A percentile compares a stretch with the other conserved stretches of the same genome.
These are phyloP conservation scores for Melanotaenia pygmaea DNA, from an alignment of 2,797 vertebrate species.

Conservation along the genomic window DNA sequence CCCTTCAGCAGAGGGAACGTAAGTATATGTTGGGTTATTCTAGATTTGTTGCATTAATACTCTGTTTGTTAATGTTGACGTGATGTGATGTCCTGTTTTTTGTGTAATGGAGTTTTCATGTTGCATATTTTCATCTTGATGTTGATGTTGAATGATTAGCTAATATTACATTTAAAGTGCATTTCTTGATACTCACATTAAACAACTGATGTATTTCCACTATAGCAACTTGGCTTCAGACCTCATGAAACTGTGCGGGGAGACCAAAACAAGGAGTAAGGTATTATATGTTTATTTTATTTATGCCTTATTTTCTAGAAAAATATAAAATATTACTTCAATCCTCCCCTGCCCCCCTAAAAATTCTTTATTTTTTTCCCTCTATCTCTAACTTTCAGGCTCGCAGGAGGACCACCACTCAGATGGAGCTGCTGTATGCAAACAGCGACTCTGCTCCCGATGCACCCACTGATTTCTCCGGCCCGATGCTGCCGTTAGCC, in stretches of 20 bases:
- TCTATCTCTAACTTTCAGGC: conserved; percentile 78
- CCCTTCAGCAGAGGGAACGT: conserved; percentile 93
- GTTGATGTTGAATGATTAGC: neutral
- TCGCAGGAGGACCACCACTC: conserved; percentile 94
- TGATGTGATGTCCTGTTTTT: neutral
- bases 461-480: conserved; percentile 79
- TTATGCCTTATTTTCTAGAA: neutral
- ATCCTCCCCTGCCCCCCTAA: no score
- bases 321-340: no score
- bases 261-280: conserved; percentile 94
- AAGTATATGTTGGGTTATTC: conserved; percentile 48
- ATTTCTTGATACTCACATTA: neutral
- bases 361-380: rapidly evolving
- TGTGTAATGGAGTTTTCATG: conserved; percentile 13
- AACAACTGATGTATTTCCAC: conserved; percentile 41
- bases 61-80: neutral
- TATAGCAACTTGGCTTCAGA: conserved; percentile 90
- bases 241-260: conserved; percentile 94
- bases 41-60: neutral
- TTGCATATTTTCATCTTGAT: neutral
- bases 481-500: conserved; percentile 79
- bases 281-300: conserved; percentile 64
- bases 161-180: neutral
- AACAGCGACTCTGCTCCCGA: conserved; percentile 89
- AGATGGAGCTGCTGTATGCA: conserved; percentile 96